Percentiles rank a stretch among this genome's conserved stretches.
These are phyloP conservation scores for Megalonaias nervosa DNA, from an alignment of 1,140 invertebrate species.

Conservation along the genomic window DNA sequence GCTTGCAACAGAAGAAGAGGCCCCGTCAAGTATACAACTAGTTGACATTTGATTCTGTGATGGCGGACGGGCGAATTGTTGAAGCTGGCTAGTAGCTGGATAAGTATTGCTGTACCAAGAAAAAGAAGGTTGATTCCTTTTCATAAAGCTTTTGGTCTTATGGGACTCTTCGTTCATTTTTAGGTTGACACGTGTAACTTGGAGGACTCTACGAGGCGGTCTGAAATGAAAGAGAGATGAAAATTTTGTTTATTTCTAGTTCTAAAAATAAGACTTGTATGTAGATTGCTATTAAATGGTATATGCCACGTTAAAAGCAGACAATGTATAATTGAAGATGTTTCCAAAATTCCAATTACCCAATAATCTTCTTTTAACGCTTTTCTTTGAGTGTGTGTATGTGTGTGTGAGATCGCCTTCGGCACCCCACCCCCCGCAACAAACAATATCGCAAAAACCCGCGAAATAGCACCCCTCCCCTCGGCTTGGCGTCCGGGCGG, in stretches of 20 bases:
- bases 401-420: no score
- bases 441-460: no score
- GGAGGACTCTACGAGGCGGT: slow-evolving; percentile 18
- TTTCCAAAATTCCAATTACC: no score
- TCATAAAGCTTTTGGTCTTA: slow-evolving; percentile 26
- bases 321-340: no score
- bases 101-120: slow-evolving; percentile 49
- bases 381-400: no score
- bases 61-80: slow-evolving; percentile 28
- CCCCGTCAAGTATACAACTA: slow-evolving; percentile 5
- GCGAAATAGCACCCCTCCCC: no score
- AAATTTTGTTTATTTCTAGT: neutral
- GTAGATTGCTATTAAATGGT: no score
- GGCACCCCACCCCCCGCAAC: no score
- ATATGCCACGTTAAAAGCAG: no score
- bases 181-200: slow-evolving; percentile 25
- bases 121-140: slow-evolving; percentile 36
- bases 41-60: slow-evolving; percentile 17
- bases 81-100: slow-evolving; percentile 31
- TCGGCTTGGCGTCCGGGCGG: no score
- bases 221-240: slow-evolving; percentile 8
- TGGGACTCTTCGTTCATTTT: slow-evolving; percentile 29
- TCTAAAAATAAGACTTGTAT: neutral
- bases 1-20: slow-evolving; percentile 6
- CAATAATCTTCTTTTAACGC: no score